Evolutionary conservation across 2,113 vertebrate species (phyloP).

Genomic region (Otus sunia): DNA sequence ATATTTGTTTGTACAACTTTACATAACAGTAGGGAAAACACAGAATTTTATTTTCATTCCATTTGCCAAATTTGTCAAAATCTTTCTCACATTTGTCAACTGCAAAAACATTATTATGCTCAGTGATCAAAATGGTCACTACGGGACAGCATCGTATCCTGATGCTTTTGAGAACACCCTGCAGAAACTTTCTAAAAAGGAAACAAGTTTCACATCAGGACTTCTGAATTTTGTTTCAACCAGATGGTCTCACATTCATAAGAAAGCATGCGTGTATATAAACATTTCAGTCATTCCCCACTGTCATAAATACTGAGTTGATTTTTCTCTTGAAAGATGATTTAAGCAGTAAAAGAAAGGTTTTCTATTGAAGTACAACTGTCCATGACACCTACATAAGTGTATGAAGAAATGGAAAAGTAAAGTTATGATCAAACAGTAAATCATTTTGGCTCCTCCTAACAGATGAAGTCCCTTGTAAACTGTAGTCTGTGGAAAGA

Average conservation of each 20-base stretch:
- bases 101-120: neutral
- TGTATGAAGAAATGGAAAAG: neutral
- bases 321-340: neutral
- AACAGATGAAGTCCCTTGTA: neutral
- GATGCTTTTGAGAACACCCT: neutral
- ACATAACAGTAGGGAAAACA: neutral
- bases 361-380: neutral
- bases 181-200: neutral
- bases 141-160: neutral
- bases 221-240: neutral
- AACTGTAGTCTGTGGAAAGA: neutral
- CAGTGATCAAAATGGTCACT: neutral
- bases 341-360: neutral
- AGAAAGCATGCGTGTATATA: accelerated
- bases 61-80: neutral
- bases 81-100: neutral
- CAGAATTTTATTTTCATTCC: neutral
- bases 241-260: neutral
- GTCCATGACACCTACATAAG: neutral
- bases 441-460: neutral
- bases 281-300: neutral
- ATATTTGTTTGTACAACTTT: neutral
- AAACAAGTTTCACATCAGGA: neutral
- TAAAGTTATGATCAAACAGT: neutral
- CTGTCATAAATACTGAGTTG: neutral